These are phyloP conservation scores for Hipposideros larvatus DNA, from an alignment of 2,797 vertebrate species.

Conservation along the genomic window DNA sequence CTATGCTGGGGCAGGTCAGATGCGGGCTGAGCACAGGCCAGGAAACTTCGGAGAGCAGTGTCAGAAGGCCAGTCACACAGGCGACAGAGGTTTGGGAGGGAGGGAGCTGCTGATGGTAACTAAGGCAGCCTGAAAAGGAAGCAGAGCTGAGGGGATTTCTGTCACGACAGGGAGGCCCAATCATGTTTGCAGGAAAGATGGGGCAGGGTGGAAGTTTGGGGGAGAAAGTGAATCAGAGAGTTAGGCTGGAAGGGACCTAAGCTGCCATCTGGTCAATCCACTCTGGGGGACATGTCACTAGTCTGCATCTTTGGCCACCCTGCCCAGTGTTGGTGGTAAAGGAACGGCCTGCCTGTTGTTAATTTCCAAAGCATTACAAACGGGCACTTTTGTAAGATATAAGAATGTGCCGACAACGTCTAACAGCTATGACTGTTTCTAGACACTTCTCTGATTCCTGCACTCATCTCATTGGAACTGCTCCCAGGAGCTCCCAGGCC, in stretches of 20 bases:
- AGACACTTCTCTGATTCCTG: not conserved
- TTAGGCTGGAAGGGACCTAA: not conserved
- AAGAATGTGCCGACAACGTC: not conserved
- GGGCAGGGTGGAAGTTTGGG: not conserved
- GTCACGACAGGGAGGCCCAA: not conserved
- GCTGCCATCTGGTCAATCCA: not conserved
- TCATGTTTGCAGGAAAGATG: not conserved
- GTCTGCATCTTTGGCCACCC: not conserved
- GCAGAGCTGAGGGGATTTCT: not conserved
- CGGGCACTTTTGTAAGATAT: not conserved
- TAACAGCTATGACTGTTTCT: not conserved
- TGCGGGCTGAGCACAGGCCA: not conserved
- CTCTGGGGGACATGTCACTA: no score
- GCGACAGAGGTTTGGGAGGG: not conserved
- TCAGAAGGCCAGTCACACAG: not conserved
- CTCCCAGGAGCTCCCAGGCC: not conserved
- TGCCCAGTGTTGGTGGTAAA: not conserved
- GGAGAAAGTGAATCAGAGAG: not conserved
- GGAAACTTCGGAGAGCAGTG: not conserved
- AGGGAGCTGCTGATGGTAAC: not conserved
- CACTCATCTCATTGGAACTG: not conserved
- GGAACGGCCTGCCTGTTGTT: not conserved
- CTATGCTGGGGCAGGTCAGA: not conserved
- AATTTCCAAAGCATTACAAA: not conserved
- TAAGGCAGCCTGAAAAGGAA: not conserved